Conservation (phyloP, 2,888 invertebrate genomes). For the Syrphus vitripennis region DNA sequence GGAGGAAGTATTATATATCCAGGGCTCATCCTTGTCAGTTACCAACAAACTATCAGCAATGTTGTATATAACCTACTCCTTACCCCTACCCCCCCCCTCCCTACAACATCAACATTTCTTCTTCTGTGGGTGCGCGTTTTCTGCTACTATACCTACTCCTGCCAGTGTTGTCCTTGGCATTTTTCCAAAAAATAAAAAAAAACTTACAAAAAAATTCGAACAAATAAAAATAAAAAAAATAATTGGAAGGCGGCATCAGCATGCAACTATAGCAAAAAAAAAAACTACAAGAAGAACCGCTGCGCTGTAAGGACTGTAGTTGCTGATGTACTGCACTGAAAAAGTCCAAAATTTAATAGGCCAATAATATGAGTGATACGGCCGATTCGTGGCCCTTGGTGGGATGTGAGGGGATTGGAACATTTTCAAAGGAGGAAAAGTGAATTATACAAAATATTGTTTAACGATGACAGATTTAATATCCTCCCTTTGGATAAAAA, state of each 20-base stretch:
- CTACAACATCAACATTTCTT: conserved; percentile 35
- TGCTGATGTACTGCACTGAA: background rate
- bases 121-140: background rate
- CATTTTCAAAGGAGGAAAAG: no score
- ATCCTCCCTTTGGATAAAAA: background rate
- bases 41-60: background rate
- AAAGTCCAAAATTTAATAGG: conserved; percentile 44
- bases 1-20: conserved; percentile 16
- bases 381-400: background rate
- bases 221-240: conserved; percentile 43
- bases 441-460: background rate
- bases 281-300: conserved; percentile 23
- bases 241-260: conserved; percentile 40
- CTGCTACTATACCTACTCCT: background rate
- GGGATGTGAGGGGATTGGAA: no score
- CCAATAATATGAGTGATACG: conserved; percentile 36
- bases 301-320: conserved; percentile 22
- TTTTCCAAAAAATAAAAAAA: conserved; percentile 52
- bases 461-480: background rate
- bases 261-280: background rate
- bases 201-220: conserved; percentile 8
- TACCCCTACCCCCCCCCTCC: background rate
- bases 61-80: background rate
- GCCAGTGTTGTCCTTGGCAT: conserved; percentile 60
- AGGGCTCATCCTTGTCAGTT: conserved; percentile 42